Evolutionary conservation across 2,888 invertebrate genomes (phyloP).

Genomic region (Athrips mouffetella): DNA sequence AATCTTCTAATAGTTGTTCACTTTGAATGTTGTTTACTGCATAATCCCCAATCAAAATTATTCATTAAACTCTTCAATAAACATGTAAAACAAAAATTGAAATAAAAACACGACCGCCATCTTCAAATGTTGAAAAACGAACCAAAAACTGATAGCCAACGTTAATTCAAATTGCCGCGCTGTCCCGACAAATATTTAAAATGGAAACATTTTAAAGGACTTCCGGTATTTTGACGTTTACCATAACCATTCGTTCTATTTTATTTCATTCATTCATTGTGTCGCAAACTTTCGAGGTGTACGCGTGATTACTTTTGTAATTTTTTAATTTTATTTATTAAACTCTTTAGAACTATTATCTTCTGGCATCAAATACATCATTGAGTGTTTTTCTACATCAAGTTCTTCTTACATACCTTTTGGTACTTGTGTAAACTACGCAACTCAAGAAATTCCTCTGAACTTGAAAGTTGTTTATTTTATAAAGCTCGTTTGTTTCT

Average conservation of each 20-base stretch:
- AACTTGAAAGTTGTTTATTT: conserved; percentile 41
- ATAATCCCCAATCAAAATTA: too few relatives aligned
- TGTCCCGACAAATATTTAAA: neutral
- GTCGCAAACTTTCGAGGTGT: conserved; percentile 13
- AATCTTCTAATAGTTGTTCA: too few relatives aligned
- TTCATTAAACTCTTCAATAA: too few relatives aligned
- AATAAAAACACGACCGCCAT: too few relatives aligned
- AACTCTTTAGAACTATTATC: neutral
- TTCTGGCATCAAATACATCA: neutral
- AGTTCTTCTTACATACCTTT: neutral
- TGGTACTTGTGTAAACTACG: neutral
- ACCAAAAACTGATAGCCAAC: too few relatives aligned
- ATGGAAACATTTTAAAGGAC: neutral
- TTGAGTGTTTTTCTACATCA: neutral
- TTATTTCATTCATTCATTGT: conserved; percentile 10
- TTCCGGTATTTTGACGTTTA: too few relatives aligned
- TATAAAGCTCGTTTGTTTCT: conserved; percentile 32
- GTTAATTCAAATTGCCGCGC: neutral
- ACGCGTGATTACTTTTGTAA: conserved; percentile 9
- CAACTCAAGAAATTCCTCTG: neutral
- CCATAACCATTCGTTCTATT: conserved; percentile 12
- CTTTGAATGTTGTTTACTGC: too few relatives aligned
- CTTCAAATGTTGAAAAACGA: too few relatives aligned
- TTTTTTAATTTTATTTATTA: conserved; percentile 8
- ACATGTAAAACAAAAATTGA: too few relatives aligned